Conservation (phyloP, 2,888 invertebrate genomes). For the Drosophila borborema region DNA sequence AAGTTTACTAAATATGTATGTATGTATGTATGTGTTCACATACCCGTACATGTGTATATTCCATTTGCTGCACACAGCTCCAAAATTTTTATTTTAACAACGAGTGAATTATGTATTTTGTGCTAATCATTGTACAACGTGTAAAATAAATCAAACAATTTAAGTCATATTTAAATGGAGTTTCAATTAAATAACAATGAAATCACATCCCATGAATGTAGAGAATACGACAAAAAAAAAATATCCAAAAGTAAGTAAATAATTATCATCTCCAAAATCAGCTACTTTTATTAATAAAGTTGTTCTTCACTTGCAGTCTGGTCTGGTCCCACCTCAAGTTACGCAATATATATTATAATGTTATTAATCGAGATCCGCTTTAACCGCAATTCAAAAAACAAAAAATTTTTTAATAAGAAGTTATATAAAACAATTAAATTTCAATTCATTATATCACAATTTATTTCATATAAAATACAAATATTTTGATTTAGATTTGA, state of each 20-base stretch:
- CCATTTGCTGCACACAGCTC: slow-evolving; percentile 6
- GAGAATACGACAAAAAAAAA: neutral
- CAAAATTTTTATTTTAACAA: slow-evolving; percentile 24
- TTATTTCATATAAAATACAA: slow-evolving; percentile 41
- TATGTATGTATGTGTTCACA: neutral
- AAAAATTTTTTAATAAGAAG: neutral
- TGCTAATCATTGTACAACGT: slow-evolving; percentile 48
- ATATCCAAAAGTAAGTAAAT: neutral
- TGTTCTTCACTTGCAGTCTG: no score
- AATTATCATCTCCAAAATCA: neutral
- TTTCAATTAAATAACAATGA: neutral
- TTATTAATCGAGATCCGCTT: neutral
- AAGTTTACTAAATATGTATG: slow-evolving; percentile 4
- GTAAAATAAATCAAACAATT: slow-evolving; percentile 53
- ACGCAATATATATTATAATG: neutral
- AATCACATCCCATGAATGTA: neutral
- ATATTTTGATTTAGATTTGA: slow-evolving; percentile 44
- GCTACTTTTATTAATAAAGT: no score
- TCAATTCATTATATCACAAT: slow-evolving; percentile 51
- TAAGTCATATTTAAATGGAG: slow-evolving; percentile 10
- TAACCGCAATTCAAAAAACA: neutral
- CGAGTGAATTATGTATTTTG: slow-evolving; percentile 76
- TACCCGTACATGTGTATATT: neutral
- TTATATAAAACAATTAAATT: neutral
- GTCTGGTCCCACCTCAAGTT: no score